phyloP scores from a whole-genome alignment of 2,888 invertebrate genomes.

The Scelioninae gen. 2 region DNA sequence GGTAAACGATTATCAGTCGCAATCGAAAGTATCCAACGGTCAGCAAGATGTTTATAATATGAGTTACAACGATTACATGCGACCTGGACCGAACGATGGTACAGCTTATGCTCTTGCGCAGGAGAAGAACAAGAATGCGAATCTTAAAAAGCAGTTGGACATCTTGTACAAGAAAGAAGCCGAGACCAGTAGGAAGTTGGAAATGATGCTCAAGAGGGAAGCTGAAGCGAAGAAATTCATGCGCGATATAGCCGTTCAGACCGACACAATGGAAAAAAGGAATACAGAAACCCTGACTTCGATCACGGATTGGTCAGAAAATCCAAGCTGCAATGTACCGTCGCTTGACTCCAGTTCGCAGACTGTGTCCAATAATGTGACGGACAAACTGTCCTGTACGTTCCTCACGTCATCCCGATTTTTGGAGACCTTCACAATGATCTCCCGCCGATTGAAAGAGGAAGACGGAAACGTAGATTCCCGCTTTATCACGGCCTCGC shows the following conservation, averaged over 20 bases:
- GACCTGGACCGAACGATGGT: constrained; percentile 11
- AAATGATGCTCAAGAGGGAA: constrained; percentile 49
- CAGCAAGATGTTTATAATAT: constrained; percentile 23
- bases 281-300: constrained; percentile 52
- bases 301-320: constrained; percentile 71
- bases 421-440: constrained; percentile 70
- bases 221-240: constrained; percentile 58
- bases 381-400: constrained; percentile 65
- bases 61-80: constrained; percentile 70
- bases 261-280: constrained; percentile 8
- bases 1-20: constrained; percentile 17
- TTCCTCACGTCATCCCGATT: constrained; percentile 72
- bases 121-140: constrained; percentile 26
- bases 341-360: constrained; percentile 60
- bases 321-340: constrained; percentile 64
- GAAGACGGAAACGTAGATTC: constrained; percentile 21
- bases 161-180: constrained; percentile 2
- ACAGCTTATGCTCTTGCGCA: not conserved
- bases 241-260: constrained; percentile 34
- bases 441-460: constrained; percentile 66
- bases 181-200: constrained; percentile 66
- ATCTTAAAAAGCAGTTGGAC: constrained; percentile 19
- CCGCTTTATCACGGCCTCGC: not conserved
- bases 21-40: constrained; percentile 34
- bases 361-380: constrained; percentile 56